These are phyloP conservation scores for Arctocebus calabarensis DNA, from an alignment of 2,797 vertebrate species.

Conservation along the genomic window DNA sequence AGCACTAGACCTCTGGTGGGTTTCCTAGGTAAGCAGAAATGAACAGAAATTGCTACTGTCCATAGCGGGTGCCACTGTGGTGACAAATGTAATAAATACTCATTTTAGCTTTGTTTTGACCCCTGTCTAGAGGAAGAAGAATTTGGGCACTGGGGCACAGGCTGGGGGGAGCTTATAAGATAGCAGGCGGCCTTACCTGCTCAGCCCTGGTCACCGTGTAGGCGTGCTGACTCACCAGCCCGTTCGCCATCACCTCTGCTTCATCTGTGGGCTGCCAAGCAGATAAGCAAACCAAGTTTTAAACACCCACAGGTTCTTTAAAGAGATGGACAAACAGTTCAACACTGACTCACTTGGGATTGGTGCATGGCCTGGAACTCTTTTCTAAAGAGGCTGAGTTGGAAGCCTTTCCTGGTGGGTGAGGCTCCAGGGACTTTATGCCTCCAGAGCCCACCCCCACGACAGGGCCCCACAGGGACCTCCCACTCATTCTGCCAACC, in stretches of 20 bases:
- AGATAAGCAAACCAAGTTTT: constrained; percentile 49
- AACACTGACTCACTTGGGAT: background rate
- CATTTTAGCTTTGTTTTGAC: background rate
- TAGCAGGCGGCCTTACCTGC: constrained; percentile 82
- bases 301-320: background rate
- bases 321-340: background rate
- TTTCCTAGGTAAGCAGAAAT: background rate
- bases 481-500: background rate
- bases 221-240: constrained; percentile 87
- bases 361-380: no score
- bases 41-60: background rate
- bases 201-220: constrained; percentile 85
- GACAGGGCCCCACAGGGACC: background rate
- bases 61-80: fast-evolving
- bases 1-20: background rate
- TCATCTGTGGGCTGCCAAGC: constrained; percentile 56
- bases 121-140: background rate
- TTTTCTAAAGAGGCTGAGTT: background rate
- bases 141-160: background rate
- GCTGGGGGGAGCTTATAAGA: background rate
- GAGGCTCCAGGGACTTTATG: background rate
- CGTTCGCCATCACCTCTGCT: constrained; percentile 76
- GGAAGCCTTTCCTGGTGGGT: background rate
- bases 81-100: no score
- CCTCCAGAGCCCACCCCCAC: background rate